Percentiles rank a stretch among this genome's conserved stretches.
Conservation (phyloP, 2,797 vertebrate species). For the Hirundo rustica region DNA sequence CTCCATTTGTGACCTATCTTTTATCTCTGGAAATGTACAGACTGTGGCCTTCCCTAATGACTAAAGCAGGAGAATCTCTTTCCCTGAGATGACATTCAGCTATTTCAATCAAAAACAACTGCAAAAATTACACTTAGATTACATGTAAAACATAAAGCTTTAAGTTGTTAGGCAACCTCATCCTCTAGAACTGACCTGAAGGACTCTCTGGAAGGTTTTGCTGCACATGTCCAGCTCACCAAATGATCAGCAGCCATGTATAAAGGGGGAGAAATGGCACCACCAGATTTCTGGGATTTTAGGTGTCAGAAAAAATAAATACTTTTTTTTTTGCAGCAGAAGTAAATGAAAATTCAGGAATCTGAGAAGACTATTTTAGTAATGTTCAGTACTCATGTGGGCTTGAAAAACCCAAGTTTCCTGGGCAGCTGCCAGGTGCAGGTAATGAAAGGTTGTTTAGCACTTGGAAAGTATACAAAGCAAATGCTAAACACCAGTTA, state of each 20-base stretch:
- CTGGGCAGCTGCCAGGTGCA: not conserved
- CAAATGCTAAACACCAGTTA: not conserved
- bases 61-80: accelerated
- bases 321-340: not conserved
- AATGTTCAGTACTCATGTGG: not conserved
- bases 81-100: not conserved
- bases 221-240: not conserved
- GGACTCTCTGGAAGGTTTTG: not conserved
- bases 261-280: not conserved
- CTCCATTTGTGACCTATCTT: not conserved
- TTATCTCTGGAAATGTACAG: not conserved
- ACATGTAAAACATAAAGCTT: not conserved
- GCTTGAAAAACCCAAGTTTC: not conserved
- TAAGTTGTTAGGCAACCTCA: not conserved
- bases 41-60: not conserved
- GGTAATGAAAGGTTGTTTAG: constrained; percentile 23
- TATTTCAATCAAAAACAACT: not conserved
- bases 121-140: not conserved
- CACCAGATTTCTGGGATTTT: not conserved
- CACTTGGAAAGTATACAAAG: not conserved
- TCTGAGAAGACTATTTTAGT: not conserved
- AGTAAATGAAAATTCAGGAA: not conserved
- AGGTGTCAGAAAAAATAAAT: not conserved
- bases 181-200: not conserved
- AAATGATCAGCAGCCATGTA: not conserved